Evolutionary conservation across 2,113 vertebrate genomes (phyloP).

Genomic region (Prinia subflava): DNA sequence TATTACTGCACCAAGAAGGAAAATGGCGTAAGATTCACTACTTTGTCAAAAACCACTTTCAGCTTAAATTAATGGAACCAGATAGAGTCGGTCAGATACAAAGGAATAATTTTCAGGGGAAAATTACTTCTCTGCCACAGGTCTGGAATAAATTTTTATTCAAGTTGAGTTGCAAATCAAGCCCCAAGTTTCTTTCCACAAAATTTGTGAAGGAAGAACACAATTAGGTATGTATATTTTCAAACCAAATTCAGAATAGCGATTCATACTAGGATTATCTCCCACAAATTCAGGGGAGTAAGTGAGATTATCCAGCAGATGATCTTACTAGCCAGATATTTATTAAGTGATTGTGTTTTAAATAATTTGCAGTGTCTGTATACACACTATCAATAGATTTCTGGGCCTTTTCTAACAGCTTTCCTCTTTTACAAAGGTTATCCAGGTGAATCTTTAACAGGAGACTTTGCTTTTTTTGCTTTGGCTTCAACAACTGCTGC

Average conservation of each 20-base stretch:
- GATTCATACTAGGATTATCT: background rate
- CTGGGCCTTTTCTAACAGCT: background rate
- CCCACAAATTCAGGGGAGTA: background rate
- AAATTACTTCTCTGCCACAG: background rate
- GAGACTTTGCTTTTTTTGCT: background rate
- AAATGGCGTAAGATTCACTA: background rate
- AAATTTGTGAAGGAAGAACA: background rate
- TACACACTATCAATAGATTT: background rate
- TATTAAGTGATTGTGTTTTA: background rate
- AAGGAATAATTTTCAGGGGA: background rate
- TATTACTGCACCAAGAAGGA: background rate
- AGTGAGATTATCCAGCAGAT: background rate
- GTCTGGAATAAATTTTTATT: conserved; percentile 12
- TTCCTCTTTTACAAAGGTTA: background rate
- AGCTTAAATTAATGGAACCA: background rate
- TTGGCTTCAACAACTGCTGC: background rate
- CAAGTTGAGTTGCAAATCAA: conserved; percentile 6
- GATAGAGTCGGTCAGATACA: background rate
- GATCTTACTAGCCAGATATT: background rate
- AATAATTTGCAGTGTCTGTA: background rate
- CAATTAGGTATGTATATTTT: background rate
- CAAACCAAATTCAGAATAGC: background rate
- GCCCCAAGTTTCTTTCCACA: background rate
- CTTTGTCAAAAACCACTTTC: background rate
- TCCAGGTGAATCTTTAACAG: background rate